A percentile compares a stretch with the other conserved stretches of the same genome.
These are phyloP conservation scores for Eurytemora carolleeae DNA, from an alignment of 1,140 invertebrate genomes.

Conservation along the genomic window DNA sequence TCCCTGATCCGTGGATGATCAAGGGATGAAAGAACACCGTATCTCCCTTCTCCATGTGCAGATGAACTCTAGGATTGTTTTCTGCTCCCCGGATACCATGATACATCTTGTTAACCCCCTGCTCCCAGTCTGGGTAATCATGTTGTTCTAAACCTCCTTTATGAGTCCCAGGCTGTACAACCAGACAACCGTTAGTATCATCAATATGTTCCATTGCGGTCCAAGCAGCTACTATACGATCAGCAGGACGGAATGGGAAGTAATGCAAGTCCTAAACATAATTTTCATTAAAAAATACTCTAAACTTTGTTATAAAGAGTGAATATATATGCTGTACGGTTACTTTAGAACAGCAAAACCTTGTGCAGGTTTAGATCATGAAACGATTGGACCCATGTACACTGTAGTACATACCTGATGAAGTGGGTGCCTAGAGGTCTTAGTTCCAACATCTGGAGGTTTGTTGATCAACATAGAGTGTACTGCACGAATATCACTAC, in stretches of 20 bases:
- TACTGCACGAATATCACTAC: conserved; percentile 52
- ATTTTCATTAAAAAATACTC: too few species aligned
- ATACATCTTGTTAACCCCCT: conserved; percentile 56
- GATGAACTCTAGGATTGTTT: conserved; percentile 30
- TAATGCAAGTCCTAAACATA: conserved; percentile 36
- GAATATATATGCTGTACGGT: too few species aligned
- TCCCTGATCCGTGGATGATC: conserved; percentile 53
- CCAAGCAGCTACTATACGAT: conserved; percentile 55
- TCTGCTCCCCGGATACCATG: conserved; percentile 47
- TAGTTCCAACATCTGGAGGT: conserved; percentile 49
- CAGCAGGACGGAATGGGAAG: conserved; percentile 60
- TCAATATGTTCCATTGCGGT: conserved; percentile 64
- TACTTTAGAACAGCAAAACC: too few species aligned
- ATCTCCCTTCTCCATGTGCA: conserved; percentile 64
- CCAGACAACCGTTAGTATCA: conserved; percentile 60
- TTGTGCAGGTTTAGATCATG: too few species aligned
- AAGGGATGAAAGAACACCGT: conserved; percentile 79
- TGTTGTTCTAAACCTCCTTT: conserved; percentile 40
- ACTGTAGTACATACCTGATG: too few species aligned
- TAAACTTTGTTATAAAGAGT: too few species aligned
- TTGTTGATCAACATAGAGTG: conserved; percentile 85
- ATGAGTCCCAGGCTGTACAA: conserved; percentile 59
- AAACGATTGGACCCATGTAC: too few species aligned
- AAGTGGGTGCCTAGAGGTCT: conserved; percentile 47
- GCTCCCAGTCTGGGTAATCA: conserved; percentile 47